These are phyloP conservation scores for Alexandromys fortis DNA, from an alignment of 2,113 vertebrate genomes.

Conservation along the genomic window DNA sequence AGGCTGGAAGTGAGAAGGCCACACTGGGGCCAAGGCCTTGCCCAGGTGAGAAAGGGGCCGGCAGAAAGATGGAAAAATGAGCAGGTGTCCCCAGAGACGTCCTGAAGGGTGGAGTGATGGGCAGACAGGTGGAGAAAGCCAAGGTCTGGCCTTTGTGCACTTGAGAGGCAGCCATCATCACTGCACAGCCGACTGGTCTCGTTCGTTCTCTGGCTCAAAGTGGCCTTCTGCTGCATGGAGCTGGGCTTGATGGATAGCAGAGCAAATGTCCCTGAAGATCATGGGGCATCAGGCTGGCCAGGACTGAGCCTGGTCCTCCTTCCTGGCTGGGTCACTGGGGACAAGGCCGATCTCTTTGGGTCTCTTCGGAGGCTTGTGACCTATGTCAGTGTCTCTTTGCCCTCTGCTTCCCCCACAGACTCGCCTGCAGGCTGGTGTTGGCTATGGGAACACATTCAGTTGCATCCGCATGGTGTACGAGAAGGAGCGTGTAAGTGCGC, in stretches of 20 bases:
- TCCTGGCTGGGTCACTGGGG: background rate
- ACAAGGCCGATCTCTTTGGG: background rate
- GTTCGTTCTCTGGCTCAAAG: background rate
- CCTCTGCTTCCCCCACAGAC: constrained; percentile 86
- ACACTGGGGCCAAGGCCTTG: background rate
- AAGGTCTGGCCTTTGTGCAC: too few species aligned
- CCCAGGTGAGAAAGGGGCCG: background rate
- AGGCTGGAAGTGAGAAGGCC: background rate
- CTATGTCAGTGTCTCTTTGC: background rate
- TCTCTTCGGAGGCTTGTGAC: background rate
- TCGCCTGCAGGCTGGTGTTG: constrained; percentile 93
- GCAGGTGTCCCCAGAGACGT: fast-evolving
- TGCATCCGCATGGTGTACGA: constrained; percentile 93
- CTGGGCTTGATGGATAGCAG: too few species aligned
- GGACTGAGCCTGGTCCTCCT: background rate
- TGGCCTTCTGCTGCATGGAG: background rate
- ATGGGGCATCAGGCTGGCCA: background rate
- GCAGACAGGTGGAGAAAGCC: background rate
- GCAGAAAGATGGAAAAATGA: background rate
- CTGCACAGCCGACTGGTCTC: background rate
- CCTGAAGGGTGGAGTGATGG: too few species aligned
- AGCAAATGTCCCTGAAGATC: too few species aligned
- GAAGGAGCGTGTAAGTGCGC: constrained; percentile 93
- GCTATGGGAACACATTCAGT: constrained; percentile 90
- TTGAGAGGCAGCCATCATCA: background rate